Evolutionary conservation across 2,888 invertebrate genomes (phyloP).

Genomic region (Silvanus unidentatus): DNA sequence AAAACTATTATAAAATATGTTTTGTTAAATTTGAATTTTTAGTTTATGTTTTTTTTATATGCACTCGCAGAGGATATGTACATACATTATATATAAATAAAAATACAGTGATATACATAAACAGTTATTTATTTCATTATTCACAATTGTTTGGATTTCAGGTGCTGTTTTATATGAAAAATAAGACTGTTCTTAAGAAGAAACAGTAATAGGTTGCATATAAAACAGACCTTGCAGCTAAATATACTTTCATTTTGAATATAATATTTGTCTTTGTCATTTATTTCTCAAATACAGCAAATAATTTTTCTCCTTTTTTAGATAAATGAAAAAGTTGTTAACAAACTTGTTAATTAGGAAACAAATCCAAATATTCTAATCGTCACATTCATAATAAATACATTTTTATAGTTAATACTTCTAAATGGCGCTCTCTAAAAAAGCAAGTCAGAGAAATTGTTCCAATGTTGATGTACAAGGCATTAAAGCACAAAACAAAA

Average conservation of each 20-base stretch:
- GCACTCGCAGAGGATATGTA: no score
- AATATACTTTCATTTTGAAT: constrained; percentile 17
- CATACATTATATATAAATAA: no score
- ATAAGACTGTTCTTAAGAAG: no score
- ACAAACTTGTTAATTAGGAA: no score
- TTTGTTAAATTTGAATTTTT: no score
- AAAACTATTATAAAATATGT: no score
- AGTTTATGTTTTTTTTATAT: no score
- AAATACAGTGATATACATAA: constrained; percentile 15
- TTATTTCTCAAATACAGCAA: constrained; percentile 1
- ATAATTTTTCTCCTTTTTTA: neutral
- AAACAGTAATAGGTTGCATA: no score
- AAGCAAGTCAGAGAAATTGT: no score
- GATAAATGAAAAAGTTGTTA: neutral
- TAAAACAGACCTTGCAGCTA: constrained; percentile 8
- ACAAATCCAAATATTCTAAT: no score
- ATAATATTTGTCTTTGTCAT: constrained; percentile 15
- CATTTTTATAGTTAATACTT: constrained; percentile 14
- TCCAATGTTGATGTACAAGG: no score
- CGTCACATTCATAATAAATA: constrained; percentile 12
- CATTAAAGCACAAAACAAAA: no score
- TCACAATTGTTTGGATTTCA: constrained; percentile 16
- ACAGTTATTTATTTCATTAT: constrained; percentile 25
- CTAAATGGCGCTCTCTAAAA: constrained; percentile 10
- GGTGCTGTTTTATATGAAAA: neutral